These are phyloP conservation scores for Crepidodera aurea DNA, from an alignment of 2,888 invertebrate genomes.

Conservation along the genomic window DNA sequence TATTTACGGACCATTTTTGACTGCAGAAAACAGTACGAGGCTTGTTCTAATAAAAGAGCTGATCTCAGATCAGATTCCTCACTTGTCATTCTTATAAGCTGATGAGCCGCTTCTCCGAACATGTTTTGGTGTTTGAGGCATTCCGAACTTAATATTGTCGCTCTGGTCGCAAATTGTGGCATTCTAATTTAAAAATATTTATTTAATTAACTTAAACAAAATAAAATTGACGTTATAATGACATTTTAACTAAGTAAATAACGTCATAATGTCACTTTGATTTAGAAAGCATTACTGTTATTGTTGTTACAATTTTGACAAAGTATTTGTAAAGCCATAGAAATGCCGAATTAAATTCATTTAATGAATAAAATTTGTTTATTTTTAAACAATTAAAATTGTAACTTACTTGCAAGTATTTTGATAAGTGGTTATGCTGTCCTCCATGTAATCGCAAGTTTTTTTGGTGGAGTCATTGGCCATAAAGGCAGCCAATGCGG, in stretches of 20 bases:
- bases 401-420: slow-evolving; percentile 82
- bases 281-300: no score
- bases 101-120: slow-evolving; percentile 93
- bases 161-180: slow-evolving; percentile 91
- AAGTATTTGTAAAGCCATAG: no score
- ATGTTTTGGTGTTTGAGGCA: slow-evolving; percentile 81
- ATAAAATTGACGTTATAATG: no score
- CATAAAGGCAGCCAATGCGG: slow-evolving; percentile 91
- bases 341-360: not conserved
- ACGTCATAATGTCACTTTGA: no score
- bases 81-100: slow-evolving; percentile 93
- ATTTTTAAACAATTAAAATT: not conserved
- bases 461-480: slow-evolving; percentile 79
- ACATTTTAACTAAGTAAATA: no score
- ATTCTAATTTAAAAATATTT: slow-evolving; percentile 66
- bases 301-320: no score
- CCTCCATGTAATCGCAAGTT: slow-evolving; percentile 91
- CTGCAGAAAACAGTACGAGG: slow-evolving; percentile 87
- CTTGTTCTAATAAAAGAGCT: slow-evolving; percentile 93
- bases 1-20: slow-evolving; percentile 88
- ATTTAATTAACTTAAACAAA: no score
- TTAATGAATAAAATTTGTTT: slow-evolving; percentile 11
- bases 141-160: slow-evolving; percentile 88
- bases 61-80: slow-evolving; percentile 97
- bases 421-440: slow-evolving; percentile 90